Base-by-base conservation (phyloP, 2,888 invertebrate species). In the Ectemnius lituratus region DNA sequence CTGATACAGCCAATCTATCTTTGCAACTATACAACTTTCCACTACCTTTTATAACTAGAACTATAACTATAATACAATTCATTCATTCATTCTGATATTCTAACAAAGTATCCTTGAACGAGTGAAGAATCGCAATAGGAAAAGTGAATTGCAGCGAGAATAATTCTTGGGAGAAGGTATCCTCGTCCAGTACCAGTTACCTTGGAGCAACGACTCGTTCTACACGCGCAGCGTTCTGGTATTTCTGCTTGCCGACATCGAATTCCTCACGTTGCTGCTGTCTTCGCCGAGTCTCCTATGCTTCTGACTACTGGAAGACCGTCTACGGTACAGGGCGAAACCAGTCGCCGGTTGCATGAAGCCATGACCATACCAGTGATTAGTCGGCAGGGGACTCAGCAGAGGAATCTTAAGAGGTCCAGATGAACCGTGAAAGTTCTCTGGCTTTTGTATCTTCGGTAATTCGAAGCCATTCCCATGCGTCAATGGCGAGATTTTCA, bases 401-500 rank as follows among this genome's bases (percentile, higher is more conserved):
- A 82, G 11, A 2, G 80, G 79, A 20, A 78, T 70, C 52, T 68
- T 82, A 45, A 82, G 14, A 3, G 80, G 82, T 45, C 57, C 4
- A 1, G 73, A 49, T 0, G 73, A 18, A 6, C 49, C 23, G 23
- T 76, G 71, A 27, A 80, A 62, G 28, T 74, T 66, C 2, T 45
- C n/a, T 6, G 69, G 70, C 4, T 70, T 16, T 13, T 72, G 76
- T 18, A 75, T 6, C n/a, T 82, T 76, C 13, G 80, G 77, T 16
- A 77, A 18, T 2, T 74, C 60, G 5, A 57, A 8, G 1, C 23
- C 56, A 6, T 6, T 52, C 0, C 63, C 71, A n/a, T 79, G 74
- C 2, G 73, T 76, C 5, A 80, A 11, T 11, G 81, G 67, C 0
- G 85, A 74, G 37, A 84, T 69, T 61, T 84, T 85, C 49, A 84